phyloP scores from a whole-genome alignment of 1,140 invertebrate species.

The Patella vulgata region DNA sequence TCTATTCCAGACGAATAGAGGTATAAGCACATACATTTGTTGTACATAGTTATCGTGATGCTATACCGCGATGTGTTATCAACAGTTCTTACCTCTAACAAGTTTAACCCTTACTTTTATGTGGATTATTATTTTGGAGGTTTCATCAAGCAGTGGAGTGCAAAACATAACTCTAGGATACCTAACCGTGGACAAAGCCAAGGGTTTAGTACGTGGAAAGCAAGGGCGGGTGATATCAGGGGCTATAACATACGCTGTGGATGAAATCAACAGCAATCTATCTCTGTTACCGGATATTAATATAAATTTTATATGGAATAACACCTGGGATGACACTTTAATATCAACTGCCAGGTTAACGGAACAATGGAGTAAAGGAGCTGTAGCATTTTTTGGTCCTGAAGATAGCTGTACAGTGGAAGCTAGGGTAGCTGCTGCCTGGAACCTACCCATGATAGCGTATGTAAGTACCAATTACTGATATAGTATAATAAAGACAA shows the following conservation, averaged over 20 bases:
- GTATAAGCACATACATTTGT: too few relatives aligned
- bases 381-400: conserved; percentile 92
- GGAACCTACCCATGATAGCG: conserved; percentile 96
- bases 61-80: too few relatives aligned
- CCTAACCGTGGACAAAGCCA: conserved; percentile 42
- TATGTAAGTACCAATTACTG: conserved; percentile 95
- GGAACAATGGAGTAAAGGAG: conserved; percentile 73
- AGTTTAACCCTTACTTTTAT: too few relatives aligned
- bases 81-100: too few relatives aligned
- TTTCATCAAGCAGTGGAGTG: neutral
- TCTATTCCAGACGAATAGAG: too few relatives aligned
- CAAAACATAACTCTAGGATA: conserved; percentile 48
- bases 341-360: conserved; percentile 34
- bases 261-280: conserved; percentile 76
- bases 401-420: conserved; percentile 93
- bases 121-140: too few relatives aligned
- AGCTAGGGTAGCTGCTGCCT: conserved; percentile 89
- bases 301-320: conserved; percentile 67
- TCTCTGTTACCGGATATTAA: conserved; percentile 81
- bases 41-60: too few relatives aligned
- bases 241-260: conserved; percentile 81
- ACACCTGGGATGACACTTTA: conserved; percentile 48
- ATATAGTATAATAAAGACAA: too few relatives aligned
- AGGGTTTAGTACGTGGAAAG: conserved; percentile 29
- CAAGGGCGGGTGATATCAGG: conserved; percentile 69